A percentile compares a stretch with the other conserved stretches of the same genome.
Evolutionary conservation across 2,888 invertebrate species (phyloP).

Genomic region (Euzetes globulus): DNA sequence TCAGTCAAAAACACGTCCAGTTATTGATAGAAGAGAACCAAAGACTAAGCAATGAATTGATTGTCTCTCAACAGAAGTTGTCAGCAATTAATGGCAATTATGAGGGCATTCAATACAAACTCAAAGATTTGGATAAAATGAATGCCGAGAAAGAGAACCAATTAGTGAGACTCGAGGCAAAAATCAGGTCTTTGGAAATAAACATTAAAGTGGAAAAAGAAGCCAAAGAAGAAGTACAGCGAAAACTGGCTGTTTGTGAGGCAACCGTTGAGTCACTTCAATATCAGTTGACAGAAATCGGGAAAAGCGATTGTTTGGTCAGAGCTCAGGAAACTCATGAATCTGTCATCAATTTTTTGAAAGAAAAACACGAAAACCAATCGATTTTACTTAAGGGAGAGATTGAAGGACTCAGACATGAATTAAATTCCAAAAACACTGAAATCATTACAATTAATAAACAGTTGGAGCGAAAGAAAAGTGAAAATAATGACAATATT

Average conservation of each 20-base stretch:
- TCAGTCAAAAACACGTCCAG: constrained; percentile 9
- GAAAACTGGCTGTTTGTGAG: background rate
- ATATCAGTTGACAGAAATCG: constrained; percentile 14
- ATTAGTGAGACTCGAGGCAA: constrained; percentile 12
- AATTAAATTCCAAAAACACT: background rate
- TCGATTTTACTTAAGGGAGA: constrained; percentile 18
- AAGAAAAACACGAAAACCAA: constrained; percentile 1
- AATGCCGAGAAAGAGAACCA: constrained; percentile 13
- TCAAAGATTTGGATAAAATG: constrained; percentile 3
- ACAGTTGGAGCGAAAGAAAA: background rate
- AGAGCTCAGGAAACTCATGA: constrained; percentile 4
- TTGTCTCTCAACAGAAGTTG: constrained; percentile 7
- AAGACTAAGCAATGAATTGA: constrained; percentile 8
- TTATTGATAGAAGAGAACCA: constrained; percentile 15
- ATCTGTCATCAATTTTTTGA: background rate
- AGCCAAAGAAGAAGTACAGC: background rate
- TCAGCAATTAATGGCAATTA: constrained; percentile 17
- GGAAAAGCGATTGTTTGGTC: constrained; percentile 14
- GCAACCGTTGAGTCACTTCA: constrained; percentile 8
- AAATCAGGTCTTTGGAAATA: constrained; percentile 4
- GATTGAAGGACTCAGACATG: background rate
- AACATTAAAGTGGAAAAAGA: constrained; percentile 1
- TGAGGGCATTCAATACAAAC: background rate
- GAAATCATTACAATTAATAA: background rate
- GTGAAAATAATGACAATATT: background rate